Base-by-base conservation (phyloP, 1,140 invertebrate species). In the Caerostris darwini region DNA sequence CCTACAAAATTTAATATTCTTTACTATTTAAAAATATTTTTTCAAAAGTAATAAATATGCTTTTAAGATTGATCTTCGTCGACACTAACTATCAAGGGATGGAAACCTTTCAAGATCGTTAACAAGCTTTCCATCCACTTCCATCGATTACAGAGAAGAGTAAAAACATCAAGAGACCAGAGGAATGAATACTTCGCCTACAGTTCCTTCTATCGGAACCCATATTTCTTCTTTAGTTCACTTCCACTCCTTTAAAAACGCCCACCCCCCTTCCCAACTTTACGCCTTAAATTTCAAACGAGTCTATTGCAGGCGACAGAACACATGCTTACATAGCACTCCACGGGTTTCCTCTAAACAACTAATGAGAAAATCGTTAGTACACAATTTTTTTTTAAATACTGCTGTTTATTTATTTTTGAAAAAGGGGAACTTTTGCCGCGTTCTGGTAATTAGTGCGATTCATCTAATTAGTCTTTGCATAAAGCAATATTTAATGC, bases 291-390 rank as follows among this genome's bases (percentile, higher is more conserved):
- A 5, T 53, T 19, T 89, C 53, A 10, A n/a, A 19, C 14, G 58
- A 56, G 71, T 64, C 69, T 89, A 59, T 14, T 71, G 50, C 58
- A 58, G 89, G 89, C 56, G 90, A 82, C 90, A 91, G 69, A 91
- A 91, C 90, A 91, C 71, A 14, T 82, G 90, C 89, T 91, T 91
- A 91, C 90, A 91, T 91, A 19, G 69, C 71, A 81, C 71, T 82
- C 54, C 34, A 53, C 58, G 58, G 19, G 57, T 34, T 87, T 87
- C 86, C 61, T 64, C 71, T 59, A 82, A 81, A 91, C 90, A 91
- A 59, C 90, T 91, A 91, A 91, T 91, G 90, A 82, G 90, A 91
- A 91, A 91, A 91, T 91, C 90, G 90, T 91, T 91, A 91, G 90
- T 82, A 91, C 34, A 34, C 34, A 34, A 34, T 34, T 34, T 34